Base-by-base conservation (phyloP, 2,113 vertebrate species). In the Ameiurus melas region DNA sequence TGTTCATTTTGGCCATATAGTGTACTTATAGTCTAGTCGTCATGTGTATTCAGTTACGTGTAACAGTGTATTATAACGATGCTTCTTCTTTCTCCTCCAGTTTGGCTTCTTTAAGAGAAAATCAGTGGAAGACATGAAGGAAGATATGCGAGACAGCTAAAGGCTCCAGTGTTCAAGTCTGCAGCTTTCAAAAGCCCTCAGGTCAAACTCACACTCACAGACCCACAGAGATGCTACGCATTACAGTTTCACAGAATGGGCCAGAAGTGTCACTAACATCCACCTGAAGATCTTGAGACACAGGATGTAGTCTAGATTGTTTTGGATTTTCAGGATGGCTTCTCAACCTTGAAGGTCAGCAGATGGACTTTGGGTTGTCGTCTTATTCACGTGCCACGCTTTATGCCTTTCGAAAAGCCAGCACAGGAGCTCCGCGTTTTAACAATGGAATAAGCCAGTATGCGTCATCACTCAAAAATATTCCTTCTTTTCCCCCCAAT, bases 61-160 rank as follows among this genome's bases (percentile, higher is more conserved):
- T 9, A 68, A 58, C 66, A 16, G 30, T 43, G 66, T 13, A 80
- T 77, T 81, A 39, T 83, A 0, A 92, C 81, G 89, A n/a, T 57
- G 27, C 1, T 4, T 33, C 83, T 89, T 71, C 84, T 77, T 90
- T 47, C 62, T 91, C 77, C 39, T 91, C 55, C 77, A 96, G 96
- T 89, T 94, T 89, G 95, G 95, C 87, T 96, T 96, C 93, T 96
- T 96, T 89, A 96, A 94, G 93, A 95, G 96, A 93, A 96, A 95
- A 95, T 92, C 93, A 53, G 92, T 92, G 86, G 94, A 96, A 53
- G 94, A 92, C 39, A 92, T 94, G 85, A 95, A 96, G 83, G 94
- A 95, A 51, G 94, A 95, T 3, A 93, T 94, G 90, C 93, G 91
- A 90, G 93, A 95, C 85, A 93, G 91, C 93, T 60, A 39, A 83